Conservation (phyloP, 2,888 invertebrate species). For the Amblyjoppa fuscipennis region DNA sequence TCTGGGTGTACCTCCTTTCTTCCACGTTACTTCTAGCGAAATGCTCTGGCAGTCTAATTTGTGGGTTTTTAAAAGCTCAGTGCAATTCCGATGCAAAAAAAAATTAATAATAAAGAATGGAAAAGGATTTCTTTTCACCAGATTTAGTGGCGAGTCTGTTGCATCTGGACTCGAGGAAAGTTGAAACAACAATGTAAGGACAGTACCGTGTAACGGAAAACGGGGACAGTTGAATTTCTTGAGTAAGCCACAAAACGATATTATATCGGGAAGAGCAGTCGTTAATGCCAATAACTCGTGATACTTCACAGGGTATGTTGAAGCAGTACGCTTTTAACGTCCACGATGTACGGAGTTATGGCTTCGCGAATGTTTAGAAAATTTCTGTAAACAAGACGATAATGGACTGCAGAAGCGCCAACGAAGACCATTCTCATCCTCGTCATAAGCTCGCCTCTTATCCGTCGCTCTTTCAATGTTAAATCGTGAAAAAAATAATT, state of each 20-base stretch:
- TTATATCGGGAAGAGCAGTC: constrained; percentile 65
- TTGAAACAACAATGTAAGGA: too few species aligned
- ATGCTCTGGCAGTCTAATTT: constrained; percentile 44
- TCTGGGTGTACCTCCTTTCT: constrained; percentile 28
- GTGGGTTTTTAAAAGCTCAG: not conserved
- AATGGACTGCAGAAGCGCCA: constrained; percentile 84
- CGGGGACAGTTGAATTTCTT: constrained; percentile 64
- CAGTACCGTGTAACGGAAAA: not conserved
- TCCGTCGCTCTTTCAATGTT: constrained; percentile 16
- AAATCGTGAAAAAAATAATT: not conserved
- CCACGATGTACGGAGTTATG: constrained; percentile 74
- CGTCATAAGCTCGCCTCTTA: constrained; percentile 36
- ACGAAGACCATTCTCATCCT: constrained; percentile 51
- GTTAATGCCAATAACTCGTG: constrained; percentile 68
- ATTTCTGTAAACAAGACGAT: constrained; percentile 83
- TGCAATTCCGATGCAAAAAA: not conserved
- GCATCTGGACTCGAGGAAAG: too few species aligned
- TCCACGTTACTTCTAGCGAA: constrained; percentile 9
- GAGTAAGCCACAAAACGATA: constrained; percentile 75
- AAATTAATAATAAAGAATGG: too few species aligned
- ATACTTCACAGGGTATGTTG: constrained; percentile 66
- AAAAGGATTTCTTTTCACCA: too few species aligned
- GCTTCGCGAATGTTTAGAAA: constrained; percentile 82
- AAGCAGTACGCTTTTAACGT: constrained; percentile 50
- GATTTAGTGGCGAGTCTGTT: too few species aligned